Percentiles rank a stretch among this genome's conserved stretches.
Evolutionary conservation across 2,113 vertebrate species (phyloP).

Genomic region (Redunca redunca): DNA sequence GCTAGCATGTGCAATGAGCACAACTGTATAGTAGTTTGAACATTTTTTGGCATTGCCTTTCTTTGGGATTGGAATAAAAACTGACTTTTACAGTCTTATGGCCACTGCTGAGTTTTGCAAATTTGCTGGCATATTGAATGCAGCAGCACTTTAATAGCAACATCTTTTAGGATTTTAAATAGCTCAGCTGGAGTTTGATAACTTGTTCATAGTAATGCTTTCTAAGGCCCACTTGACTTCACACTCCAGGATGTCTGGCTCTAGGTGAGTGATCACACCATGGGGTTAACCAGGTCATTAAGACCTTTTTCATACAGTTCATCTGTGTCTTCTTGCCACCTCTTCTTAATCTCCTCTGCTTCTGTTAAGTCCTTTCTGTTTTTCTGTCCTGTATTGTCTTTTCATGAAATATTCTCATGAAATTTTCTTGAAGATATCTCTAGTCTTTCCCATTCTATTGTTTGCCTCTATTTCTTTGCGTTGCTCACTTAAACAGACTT

Average conservation of each 20-base stretch:
- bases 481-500: neutral
- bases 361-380: neutral
- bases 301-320: neutral
- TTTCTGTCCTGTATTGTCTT: neutral
- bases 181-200: neutral
- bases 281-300: neutral
- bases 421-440: neutral
- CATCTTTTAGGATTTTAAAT: neutral
- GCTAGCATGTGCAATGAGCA: neutral
- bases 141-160: neutral
- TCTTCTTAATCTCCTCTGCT: neutral
- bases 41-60: neutral
- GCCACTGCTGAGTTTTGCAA: neutral
- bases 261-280: neutral
- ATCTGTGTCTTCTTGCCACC: neutral
- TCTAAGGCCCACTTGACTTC: neutral
- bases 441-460: neutral
- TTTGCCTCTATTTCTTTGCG: neutral
- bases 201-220: neutral
- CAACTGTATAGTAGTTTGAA: neutral
- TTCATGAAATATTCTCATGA: neutral
- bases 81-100: neutral
- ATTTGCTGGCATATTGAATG: neutral
- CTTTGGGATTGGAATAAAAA: neutral
- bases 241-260: neutral